phyloP scores from a whole-genome alignment of 2,113 vertebrate species.

The Phylloscopus trochiloides region DNA sequence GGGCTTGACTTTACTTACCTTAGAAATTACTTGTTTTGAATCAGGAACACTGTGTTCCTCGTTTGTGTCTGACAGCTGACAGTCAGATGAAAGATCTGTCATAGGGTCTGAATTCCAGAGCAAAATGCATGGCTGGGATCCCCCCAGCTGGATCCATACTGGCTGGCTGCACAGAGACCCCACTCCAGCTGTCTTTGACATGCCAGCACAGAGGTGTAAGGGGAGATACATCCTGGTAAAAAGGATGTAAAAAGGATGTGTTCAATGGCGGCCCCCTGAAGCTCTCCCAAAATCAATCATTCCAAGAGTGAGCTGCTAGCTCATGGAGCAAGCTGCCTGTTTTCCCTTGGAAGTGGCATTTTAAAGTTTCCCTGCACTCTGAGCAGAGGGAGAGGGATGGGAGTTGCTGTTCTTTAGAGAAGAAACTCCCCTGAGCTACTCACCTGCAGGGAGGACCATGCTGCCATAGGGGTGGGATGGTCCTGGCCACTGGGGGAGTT shows the following conservation, averaged over 20 bases:
- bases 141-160: background rate
- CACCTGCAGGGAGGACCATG: background rate
- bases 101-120: background rate
- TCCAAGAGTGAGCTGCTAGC: background rate
- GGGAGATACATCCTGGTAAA: too few species aligned
- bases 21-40: background rate
- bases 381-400: background rate
- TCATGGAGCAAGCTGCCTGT: background rate
- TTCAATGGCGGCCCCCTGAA: background rate
- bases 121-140: background rate
- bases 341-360: background rate
- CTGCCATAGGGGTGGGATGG: rapidly evolving
- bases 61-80: background rate
- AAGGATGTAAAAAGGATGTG: background rate
- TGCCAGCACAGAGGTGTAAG: background rate
- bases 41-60: background rate
- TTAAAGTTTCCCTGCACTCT: background rate
- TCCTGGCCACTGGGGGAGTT: background rate
- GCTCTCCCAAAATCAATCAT: background rate
- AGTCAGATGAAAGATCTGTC: background rate
- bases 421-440: background rate
- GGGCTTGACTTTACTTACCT: background rate
- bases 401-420: background rate
- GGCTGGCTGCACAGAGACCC: background rate
- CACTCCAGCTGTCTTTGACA: background rate